phyloP scores from a whole-genome alignment of 2,888 invertebrate species.

The Malacosoma neustria region DNA sequence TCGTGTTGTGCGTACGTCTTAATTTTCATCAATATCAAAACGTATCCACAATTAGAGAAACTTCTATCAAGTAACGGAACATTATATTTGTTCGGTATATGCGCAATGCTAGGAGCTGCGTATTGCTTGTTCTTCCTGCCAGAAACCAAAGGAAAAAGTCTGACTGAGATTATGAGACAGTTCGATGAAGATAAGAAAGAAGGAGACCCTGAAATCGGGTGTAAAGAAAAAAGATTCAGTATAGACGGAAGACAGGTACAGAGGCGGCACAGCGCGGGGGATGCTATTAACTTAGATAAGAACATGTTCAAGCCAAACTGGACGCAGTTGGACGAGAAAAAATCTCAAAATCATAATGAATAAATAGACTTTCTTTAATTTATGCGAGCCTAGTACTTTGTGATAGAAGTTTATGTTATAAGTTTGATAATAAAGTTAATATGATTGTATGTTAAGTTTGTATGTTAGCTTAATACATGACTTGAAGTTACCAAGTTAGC shows the following conservation, averaged over 20 bases:
- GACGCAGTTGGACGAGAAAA: conserved; percentile 33
- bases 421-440: background rate
- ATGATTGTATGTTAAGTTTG: background rate
- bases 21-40: conserved; percentile 81
- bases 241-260: conserved; percentile 44
- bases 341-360: conserved; percentile 20
- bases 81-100: conserved; percentile 76
- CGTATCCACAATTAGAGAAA: conserved; percentile 77
- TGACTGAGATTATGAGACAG: conserved; percentile 79
- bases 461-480: background rate
- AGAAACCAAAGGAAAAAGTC: conserved; percentile 80
- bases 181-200: conserved; percentile 68
- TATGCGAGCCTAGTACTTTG: conserved; percentile 26
- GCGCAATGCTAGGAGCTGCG: conserved; percentile 75
- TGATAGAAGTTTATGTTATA: background rate
- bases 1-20: conserved; percentile 81
- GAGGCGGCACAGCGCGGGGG: conserved; percentile 58
- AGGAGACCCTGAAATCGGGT: conserved; percentile 45
- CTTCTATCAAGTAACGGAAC: conserved; percentile 77
- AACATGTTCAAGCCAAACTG: conserved; percentile 31
- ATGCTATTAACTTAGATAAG: conserved; percentile 53
- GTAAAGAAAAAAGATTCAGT: conserved; percentile 28
- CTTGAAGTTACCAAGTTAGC: conserved; percentile 27
- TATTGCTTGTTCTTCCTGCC: conserved; percentile 78
- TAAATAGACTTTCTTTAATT: conserved; percentile 14